Evolutionary conservation across 2,888 invertebrate species (phyloP).

Genomic region (Tachystola acroxantha): DNA sequence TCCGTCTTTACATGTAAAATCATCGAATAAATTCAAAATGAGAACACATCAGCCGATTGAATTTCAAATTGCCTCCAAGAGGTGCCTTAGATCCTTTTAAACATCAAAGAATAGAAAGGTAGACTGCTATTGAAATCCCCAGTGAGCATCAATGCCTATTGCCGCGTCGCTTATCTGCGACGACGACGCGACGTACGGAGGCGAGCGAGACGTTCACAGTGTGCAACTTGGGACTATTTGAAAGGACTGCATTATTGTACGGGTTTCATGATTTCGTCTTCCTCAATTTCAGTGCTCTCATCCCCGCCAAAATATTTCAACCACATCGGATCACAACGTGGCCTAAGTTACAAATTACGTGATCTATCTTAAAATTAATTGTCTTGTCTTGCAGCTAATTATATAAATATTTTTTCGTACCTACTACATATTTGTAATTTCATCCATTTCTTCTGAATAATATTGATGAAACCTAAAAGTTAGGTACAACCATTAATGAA

Average conservation of each 20-base stretch:
- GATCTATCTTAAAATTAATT: no score
- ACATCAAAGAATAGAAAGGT: constrained; percentile 61
- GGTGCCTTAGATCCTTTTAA: constrained; percentile 63
- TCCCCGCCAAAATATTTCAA: background rate
- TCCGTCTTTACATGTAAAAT: no score
- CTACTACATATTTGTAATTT: no score
- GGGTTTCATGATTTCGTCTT: no score
- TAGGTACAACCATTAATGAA: no score
- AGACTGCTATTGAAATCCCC: constrained; percentile 69
- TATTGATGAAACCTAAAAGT: no score
- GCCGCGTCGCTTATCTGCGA: constrained; percentile 70
- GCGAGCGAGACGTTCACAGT: constrained; percentile 24
- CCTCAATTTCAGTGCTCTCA: background rate
- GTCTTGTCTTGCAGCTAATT: no score
- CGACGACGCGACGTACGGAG: constrained; percentile 45
- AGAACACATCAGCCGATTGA: constrained; percentile 32
- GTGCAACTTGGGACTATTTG: constrained; percentile 38
- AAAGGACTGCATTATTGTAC: constrained; percentile 58
- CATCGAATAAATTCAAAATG: no score
- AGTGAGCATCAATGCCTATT: constrained; percentile 73
- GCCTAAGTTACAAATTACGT: no score
- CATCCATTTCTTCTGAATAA: no score
- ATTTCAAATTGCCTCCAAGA: constrained; percentile 51
- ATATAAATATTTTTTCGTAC: no score
- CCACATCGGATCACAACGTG: constrained; percentile 16